Conservation (phyloP, 2,888 invertebrate species). For the Fabriciana adippe region DNA sequence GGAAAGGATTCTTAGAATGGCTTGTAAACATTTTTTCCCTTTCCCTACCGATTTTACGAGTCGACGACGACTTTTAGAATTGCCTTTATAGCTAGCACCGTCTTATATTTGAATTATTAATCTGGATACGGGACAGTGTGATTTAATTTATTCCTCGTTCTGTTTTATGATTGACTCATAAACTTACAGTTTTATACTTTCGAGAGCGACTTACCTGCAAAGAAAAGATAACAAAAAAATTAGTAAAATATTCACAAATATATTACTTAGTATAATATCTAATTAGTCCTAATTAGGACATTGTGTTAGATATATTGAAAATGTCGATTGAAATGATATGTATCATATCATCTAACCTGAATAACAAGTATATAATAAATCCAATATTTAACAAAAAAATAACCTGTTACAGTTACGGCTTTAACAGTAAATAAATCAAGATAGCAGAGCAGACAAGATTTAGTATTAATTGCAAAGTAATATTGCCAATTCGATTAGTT, state of each 20-base stretch:
- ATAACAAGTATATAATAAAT: no score
- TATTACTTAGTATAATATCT: neutral
- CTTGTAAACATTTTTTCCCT: slow-evolving; percentile 65
- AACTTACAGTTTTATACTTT: slow-evolving; percentile 18
- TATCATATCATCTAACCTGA: no score
- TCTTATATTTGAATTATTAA: slow-evolving; percentile 68
- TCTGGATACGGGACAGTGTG: slow-evolving; percentile 43
- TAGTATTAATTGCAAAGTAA: slow-evolving; percentile 6
- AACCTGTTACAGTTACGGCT: neutral
- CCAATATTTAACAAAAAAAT: no score
- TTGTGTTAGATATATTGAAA: no score
- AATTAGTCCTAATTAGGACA: no score
- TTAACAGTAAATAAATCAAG: slow-evolving; percentile 22
- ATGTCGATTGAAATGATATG: no score
- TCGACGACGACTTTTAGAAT: slow-evolving; percentile 64
- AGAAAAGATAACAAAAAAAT: slow-evolving; percentile 37
- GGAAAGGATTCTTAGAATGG: slow-evolving; percentile 52
- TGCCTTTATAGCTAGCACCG: slow-evolving; percentile 62
- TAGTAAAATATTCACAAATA: slow-evolving; percentile 11
- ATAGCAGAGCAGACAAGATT: slow-evolving; percentile 12
- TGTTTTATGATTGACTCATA: slow-evolving; percentile 21
- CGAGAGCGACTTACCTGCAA: slow-evolving; percentile 61
- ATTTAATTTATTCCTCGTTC: slow-evolving; percentile 20
- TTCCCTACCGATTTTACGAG: slow-evolving; percentile 69
- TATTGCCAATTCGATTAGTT: slow-evolving; percentile 29